Percentiles rank a stretch among this genome's conserved stretches.
phyloP scores from a whole-genome alignment of 1,140 invertebrate species.

The Drosophila kepulauana region DNA sequence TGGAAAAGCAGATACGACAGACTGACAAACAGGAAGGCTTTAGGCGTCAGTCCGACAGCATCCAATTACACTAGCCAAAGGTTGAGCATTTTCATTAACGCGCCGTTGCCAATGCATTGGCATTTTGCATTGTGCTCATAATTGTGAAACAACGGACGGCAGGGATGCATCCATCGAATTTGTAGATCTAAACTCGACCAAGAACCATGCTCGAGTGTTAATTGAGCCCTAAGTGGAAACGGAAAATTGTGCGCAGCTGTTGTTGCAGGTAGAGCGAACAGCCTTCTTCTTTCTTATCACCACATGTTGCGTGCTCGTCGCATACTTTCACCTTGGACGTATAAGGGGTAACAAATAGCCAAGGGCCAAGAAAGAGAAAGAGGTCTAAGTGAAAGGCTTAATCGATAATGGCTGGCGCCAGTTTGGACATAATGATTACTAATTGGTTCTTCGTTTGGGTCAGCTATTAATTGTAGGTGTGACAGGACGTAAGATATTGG shows the following conservation, averaged over 20 bases:
- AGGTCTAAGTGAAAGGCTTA: constrained; percentile 49
- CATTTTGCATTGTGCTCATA: constrained; percentile 77
- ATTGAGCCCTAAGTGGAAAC: constrained; percentile 51
- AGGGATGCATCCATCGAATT: constrained; percentile 8
- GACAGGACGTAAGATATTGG: constrained; percentile 25
- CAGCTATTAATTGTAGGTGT: constrained; percentile 42
- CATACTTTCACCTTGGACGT: constrained; percentile 41
- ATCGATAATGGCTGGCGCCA: constrained; percentile 77
- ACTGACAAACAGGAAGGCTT: constrained; percentile 43
- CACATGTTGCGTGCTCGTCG: constrained; percentile 41
- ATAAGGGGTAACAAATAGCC: neutral
- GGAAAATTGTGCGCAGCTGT: constrained; percentile 52
- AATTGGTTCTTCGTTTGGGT: constrained; percentile 51
- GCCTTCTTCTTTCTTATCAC: constrained; percentile 26
- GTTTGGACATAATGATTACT: constrained; percentile 75
- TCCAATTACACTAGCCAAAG: constrained; percentile 68
- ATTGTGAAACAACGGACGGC: constrained; percentile 64
- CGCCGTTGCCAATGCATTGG: constrained; percentile 66
- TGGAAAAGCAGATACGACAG: constrained; percentile 56
- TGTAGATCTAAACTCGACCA: constrained; percentile 28
- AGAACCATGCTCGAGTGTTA: constrained; percentile 53
- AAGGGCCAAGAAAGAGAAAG: constrained; percentile 14
- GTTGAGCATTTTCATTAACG: constrained; percentile 64
- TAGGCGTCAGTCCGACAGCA: constrained; percentile 28
- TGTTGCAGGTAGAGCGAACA: constrained; percentile 32